A percentile compares a stretch with the other conserved stretches of the same genome.
These are phyloP conservation scores for Terrapene triunguis DNA, from an alignment of 2,113 vertebrate genomes.

Conservation along the genomic window DNA sequence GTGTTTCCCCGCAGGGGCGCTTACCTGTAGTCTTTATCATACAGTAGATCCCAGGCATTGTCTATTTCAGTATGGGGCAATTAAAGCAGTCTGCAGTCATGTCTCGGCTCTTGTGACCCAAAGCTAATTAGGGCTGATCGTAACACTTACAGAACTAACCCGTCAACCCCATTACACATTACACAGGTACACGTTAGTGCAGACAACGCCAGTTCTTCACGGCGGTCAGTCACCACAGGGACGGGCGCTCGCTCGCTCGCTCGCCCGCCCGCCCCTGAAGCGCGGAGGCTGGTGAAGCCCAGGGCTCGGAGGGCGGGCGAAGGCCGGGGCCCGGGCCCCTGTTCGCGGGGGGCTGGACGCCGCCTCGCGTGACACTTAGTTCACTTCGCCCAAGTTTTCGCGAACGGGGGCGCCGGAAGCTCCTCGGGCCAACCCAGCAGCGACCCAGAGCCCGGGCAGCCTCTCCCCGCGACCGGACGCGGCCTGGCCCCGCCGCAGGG, in stretches of 20 bases:
- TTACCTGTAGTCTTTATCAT: not conserved
- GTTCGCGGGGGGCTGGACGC: too few species aligned
- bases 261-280: not conserved
- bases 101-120: too few species aligned
- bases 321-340: not conserved
- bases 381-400: not conserved
- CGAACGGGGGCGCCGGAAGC: too few species aligned
- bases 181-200: not conserved
- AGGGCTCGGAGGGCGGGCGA: not conserved
- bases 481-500: too few species aligned
- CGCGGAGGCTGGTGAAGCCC: fast-evolving
- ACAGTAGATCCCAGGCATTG: not conserved
- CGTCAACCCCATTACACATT: not conserved
- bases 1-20: not conserved
- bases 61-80: not conserved
- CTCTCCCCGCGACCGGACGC: too few species aligned
- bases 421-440: fast-evolving
- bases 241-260: not conserved
- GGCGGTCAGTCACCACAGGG: too few species aligned
- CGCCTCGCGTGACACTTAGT: too few species aligned
- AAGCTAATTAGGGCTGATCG: not conserved
- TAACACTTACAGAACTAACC: not conserved
- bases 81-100: too few species aligned
- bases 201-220: not conserved
- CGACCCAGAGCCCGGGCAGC: not conserved